phyloP scores from a whole-genome alignment of 2,888 invertebrate genomes.

The Mythimna albipuncta region DNA sequence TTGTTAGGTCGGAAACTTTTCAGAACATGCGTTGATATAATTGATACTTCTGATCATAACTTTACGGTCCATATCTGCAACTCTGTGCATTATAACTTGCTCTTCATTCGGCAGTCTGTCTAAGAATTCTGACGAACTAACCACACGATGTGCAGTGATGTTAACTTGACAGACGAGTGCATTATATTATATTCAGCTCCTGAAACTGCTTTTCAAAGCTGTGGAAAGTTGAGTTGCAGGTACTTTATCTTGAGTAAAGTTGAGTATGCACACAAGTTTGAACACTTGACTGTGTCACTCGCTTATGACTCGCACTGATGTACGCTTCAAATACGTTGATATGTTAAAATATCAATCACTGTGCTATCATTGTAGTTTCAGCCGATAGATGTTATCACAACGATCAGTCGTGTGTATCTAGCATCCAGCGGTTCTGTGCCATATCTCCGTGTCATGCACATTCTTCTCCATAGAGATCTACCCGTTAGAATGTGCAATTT shows the following conservation, averaged over 20 bases:
- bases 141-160: constrained; percentile 9
- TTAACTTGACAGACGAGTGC: constrained; percentile 6
- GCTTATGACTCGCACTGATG: too few relatives aligned
- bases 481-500: too few relatives aligned
- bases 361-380: too few relatives aligned
- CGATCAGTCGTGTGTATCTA: too few relatives aligned
- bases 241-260: neutral
- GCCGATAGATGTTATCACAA: too few relatives aligned
- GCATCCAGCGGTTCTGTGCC: too few relatives aligned
- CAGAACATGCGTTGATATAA: too few relatives aligned
- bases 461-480: too few relatives aligned
- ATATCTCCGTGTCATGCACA: too few relatives aligned
- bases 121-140: constrained; percentile 38
- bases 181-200: constrained; percentile 1
- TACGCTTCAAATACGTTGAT: too few relatives aligned
- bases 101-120: constrained; percentile 30
- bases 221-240: constrained; percentile 7
- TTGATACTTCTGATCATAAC: constrained; percentile 21
- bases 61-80: constrained; percentile 17
- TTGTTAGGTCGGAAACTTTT: too few relatives aligned
- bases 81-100: constrained; percentile 50
- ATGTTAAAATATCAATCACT: too few relatives aligned
- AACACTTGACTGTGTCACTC: neutral
- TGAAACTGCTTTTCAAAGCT: neutral
- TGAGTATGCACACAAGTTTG: neutral